These are phyloP conservation scores for Ormyrus thymus DNA, from an alignment of 2,888 invertebrate species.

Conservation along the genomic window DNA sequence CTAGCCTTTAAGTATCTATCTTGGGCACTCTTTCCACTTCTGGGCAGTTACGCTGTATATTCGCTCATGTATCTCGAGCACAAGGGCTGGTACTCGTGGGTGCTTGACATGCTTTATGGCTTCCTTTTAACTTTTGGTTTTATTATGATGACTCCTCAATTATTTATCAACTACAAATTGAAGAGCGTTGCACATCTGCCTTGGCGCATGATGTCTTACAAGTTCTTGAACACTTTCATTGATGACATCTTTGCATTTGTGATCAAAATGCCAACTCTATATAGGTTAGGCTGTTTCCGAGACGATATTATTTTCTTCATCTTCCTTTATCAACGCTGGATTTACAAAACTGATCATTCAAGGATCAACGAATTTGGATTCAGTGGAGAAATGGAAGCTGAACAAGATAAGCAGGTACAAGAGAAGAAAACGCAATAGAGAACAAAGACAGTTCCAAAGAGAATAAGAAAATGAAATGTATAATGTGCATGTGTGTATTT, in stretches of 20 bases:
- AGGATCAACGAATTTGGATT: constrained; percentile 99
- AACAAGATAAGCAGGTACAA: constrained; percentile 64
- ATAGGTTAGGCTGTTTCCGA: constrained; percentile 97
- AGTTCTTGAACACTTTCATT: constrained; percentile 99
- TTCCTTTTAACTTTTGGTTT: constrained; percentile 98
- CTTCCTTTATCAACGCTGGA: constrained; percentile 99
- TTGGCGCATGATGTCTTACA: constrained; percentile 99
- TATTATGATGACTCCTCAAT: constrained; percentile 99
- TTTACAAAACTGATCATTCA: constrained; percentile 96
- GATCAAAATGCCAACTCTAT: constrained; percentile 99
- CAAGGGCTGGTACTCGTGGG: constrained; percentile 99
- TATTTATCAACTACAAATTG: constrained; percentile 99
- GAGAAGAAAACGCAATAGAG: constrained; percentile 45
- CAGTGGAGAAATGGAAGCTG: constrained; percentile 90
- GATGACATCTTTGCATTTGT: constrained; percentile 99
- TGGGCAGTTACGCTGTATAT: constrained; percentile 95
- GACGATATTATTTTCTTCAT: constrained; percentile 99
- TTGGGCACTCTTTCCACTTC: constrained; percentile 95
- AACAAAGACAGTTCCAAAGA: constrained; percentile 49
- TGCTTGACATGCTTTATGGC: constrained; percentile 97
- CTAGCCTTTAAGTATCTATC: constrained; percentile 97
- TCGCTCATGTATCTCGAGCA: constrained; percentile 97
- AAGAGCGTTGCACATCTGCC: constrained; percentile 99
- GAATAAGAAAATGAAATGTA: constrained; percentile 51
- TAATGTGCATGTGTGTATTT: constrained; percentile 14